A percentile compares a stretch with the other conserved stretches of the same genome.
Conservation (phyloP, 2,797 vertebrate genomes). For the Cynodonichthys magdalenae region DNA sequence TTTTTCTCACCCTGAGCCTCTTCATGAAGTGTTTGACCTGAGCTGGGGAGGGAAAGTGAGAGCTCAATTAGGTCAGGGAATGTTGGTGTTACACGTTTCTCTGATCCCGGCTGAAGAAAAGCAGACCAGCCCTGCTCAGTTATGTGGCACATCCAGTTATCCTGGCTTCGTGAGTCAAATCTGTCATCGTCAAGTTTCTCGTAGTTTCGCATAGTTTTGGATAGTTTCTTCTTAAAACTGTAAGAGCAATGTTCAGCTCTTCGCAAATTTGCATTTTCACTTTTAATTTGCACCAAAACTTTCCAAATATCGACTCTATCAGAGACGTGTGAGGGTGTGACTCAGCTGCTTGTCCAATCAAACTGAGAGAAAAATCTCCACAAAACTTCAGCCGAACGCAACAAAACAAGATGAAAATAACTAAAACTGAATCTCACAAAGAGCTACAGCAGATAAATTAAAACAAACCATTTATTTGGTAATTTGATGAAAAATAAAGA, state of each 20-base stretch:
- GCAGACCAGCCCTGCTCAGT: conserved; percentile 45
- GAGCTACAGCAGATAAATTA: neutral
- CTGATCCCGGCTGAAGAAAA: conserved; percentile 22
- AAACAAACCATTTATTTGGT: neutral
- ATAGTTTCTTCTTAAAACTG: too few relatives aligned
- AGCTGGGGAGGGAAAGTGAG: neutral
- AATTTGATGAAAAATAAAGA: neutral
- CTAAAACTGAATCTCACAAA: neutral
- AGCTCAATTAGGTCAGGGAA: conserved; percentile 9
- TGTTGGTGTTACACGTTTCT: conserved; percentile 26
- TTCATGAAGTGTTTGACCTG: neutral
- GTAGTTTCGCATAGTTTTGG: too few relatives aligned
- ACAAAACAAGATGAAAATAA: too few relatives aligned
- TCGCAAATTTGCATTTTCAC: too few relatives aligned
- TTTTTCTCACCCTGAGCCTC: neutral
- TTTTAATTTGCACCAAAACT: too few relatives aligned
- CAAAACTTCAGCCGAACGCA: too few relatives aligned
- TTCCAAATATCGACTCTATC: neutral
- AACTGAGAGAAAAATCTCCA: neutral
- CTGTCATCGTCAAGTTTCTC: neutral
- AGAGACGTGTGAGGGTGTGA: neutral
- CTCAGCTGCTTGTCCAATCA: neutral
- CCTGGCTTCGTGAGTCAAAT: neutral
- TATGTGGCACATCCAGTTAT: conserved; percentile 52
- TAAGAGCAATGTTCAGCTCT: too few relatives aligned